A percentile compares a stretch with the other conserved stretches of the same genome.
phyloP scores from a whole-genome alignment of 2,113 vertebrate genomes.

The Climacteris rufus region DNA sequence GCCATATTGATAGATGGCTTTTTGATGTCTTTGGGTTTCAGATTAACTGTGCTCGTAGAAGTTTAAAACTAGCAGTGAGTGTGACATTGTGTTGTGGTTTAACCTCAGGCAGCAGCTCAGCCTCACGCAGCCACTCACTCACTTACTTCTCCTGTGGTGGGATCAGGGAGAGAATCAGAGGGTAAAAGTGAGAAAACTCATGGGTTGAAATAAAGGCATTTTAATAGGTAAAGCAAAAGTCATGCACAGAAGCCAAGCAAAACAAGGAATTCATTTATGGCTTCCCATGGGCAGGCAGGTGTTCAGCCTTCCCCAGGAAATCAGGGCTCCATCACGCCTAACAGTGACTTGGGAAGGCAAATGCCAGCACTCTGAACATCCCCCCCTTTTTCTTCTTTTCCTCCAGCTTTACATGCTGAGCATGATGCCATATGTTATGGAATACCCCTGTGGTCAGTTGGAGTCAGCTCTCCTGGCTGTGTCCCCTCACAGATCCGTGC shows the following conservation, averaged over 20 bases:
- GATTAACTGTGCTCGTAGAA: background rate
- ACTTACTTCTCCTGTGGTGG: fast-evolving
- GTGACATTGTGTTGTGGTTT: background rate
- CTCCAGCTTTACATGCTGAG: background rate
- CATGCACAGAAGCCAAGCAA: background rate
- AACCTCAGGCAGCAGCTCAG: background rate
- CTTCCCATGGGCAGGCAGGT: background rate
- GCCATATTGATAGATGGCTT: background rate
- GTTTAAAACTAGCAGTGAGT: background rate
- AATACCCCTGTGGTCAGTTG: background rate
- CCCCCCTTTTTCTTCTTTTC: background rate
- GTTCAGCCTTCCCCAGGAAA: background rate
- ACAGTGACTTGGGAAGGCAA: background rate
- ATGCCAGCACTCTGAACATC: background rate
- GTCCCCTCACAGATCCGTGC: background rate
- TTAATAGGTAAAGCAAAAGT: background rate
- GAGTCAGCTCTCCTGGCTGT: background rate
- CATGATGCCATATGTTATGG: background rate
- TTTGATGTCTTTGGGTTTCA: background rate
- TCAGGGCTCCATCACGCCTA: background rate
- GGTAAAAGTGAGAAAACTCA: background rate
- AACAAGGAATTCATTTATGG: background rate
- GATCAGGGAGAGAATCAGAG: background rate
- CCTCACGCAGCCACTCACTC: background rate
- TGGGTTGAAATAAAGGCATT: background rate